Conservation (phyloP, 2,888 invertebrate species). For the Stegana nigrithorax region DNA sequence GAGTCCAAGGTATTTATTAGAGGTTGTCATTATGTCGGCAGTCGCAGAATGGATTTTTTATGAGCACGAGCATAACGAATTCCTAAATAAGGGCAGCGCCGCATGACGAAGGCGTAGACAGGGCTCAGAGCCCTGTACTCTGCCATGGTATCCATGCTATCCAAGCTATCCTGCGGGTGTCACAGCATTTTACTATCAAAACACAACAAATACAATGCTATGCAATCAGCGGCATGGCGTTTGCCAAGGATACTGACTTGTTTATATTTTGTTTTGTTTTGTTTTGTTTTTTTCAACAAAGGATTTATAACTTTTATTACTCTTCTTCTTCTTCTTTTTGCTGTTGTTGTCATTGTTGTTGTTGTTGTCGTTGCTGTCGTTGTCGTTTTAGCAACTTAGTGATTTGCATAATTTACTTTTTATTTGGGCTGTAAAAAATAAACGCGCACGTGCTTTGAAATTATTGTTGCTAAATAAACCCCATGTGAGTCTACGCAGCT, state of each 20-base stretch:
- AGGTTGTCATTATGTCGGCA: neutral
- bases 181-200: too few species aligned
- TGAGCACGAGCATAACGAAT: slow-evolving; percentile 6
- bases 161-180: too few species aligned
- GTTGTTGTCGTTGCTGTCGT: neutral
- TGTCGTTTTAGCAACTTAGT: slow-evolving; percentile 27
- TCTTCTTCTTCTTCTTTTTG: neutral
- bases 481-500: too few species aligned
- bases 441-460: too few species aligned
- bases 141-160: too few species aligned
- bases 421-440: neutral
- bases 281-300: slow-evolving; percentile 38
- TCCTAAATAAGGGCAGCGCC: too few species aligned
- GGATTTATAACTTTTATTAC: slow-evolving; percentile 43
- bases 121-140: too few species aligned
- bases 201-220: neutral
- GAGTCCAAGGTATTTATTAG: slow-evolving; percentile 18
- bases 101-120: too few species aligned
- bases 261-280: neutral
- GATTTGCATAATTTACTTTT: slow-evolving; percentile 43
- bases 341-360: neutral
- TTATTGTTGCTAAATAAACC: too few species aligned
- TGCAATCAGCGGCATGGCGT: neutral
- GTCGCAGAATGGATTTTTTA: neutral
- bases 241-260: neutral